Percentiles rank a stretch among this genome's conserved stretches.
Evolutionary conservation across 2,888 invertebrate genomes (phyloP).

Genomic region (Hypena proboscidalis): DNA sequence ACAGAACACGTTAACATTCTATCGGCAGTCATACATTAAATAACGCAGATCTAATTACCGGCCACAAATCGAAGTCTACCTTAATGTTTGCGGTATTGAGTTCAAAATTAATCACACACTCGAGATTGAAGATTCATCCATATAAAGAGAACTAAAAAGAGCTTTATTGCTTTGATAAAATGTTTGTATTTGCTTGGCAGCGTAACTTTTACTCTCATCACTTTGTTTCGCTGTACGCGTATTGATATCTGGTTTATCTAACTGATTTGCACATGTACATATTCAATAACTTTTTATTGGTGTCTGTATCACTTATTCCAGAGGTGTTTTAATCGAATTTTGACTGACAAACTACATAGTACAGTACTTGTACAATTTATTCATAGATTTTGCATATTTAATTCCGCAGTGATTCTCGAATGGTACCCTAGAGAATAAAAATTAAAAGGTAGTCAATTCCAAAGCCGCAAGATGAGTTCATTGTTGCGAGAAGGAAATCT

Average conservation of each 20-base stretch:
- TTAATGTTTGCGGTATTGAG: background rate
- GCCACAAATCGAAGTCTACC: background rate
- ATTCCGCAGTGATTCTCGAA: background rate
- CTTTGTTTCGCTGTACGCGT: constrained; percentile 27
- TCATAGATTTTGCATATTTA: background rate
- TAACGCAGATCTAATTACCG: constrained; percentile 23
- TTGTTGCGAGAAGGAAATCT: too few relatives aligned
- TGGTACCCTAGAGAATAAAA: too few relatives aligned
- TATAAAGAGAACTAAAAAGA: constrained; percentile 6
- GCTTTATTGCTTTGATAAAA: constrained; percentile 3
- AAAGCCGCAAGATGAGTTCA: too few relatives aligned
- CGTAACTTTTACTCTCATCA: constrained; percentile 12
- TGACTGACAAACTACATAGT: constrained; percentile 3
- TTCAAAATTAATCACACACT: constrained; percentile 14
- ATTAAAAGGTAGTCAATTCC: too few relatives aligned
- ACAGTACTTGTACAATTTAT: background rate
- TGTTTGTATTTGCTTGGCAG: constrained; percentile 15
- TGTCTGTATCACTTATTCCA: constrained; percentile 13
- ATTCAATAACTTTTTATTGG: constrained; percentile 42
- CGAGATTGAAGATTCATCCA: constrained; percentile 10
- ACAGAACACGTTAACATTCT: constrained; percentile 19
- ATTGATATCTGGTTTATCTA: constrained; percentile 43
- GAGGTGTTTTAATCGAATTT: constrained; percentile 16
- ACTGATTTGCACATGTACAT: constrained; percentile 46
- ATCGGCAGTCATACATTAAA: constrained; percentile 25